These are phyloP conservation scores for Pelmatolapia mariae DNA, from an alignment of 2,113 vertebrate genomes.

Conservation along the genomic window DNA sequence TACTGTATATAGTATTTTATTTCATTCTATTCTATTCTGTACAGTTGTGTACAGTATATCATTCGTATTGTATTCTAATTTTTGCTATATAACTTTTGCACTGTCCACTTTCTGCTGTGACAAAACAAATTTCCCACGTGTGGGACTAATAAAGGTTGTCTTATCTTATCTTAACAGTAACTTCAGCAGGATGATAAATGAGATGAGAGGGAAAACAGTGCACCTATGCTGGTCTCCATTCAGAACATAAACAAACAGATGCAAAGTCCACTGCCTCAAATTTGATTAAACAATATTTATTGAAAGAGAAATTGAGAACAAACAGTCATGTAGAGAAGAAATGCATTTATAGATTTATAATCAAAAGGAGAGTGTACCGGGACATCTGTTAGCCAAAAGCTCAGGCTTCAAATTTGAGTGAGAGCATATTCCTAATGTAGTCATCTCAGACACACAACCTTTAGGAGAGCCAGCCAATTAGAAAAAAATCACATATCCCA, in stretches of 20 bases:
- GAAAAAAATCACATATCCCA: background rate
- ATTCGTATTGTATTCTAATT: background rate
- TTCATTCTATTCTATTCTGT: background rate
- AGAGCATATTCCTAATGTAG: background rate
- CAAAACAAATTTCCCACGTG: background rate
- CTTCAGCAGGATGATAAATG: background rate
- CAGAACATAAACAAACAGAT: background rate
- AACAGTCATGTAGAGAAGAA: background rate
- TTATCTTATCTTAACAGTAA: background rate
- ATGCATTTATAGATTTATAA: background rate
- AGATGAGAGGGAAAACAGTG: background rate
- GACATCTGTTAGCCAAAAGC: background rate
- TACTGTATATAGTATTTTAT: background rate
- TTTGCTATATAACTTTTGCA: background rate
- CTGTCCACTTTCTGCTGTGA: background rate
- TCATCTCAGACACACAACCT: background rate
- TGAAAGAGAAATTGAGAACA: background rate
- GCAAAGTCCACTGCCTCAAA: background rate
- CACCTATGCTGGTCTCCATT: background rate
- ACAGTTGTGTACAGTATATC: background rate
- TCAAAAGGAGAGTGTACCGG: background rate
- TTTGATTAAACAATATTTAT: rapidly evolving
- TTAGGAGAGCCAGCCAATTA: background rate
- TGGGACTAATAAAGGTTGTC: background rate
- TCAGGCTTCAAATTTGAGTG: background rate